phyloP scores from a whole-genome alignment of 1,140 invertebrate genomes.

The Odontomachus brunneus region DNA sequence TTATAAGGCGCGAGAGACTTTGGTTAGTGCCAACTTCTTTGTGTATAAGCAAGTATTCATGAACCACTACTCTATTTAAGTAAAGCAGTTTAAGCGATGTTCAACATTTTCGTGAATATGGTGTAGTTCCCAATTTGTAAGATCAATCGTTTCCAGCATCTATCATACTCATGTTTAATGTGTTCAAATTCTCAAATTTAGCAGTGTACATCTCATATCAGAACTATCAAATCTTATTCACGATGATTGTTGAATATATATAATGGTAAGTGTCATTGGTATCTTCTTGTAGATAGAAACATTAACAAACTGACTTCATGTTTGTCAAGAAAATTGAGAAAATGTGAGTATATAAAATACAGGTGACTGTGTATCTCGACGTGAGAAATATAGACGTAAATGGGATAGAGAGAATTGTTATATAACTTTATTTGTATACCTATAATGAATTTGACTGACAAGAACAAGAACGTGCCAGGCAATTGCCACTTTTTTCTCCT shows the following conservation, averaged over 20 bases:
- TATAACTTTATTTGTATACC: slow-evolving; percentile 32
- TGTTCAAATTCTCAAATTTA: neutral
- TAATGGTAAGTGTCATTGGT: slow-evolving; percentile 35
- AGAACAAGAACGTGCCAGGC: neutral
- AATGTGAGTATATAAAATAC: neutral
- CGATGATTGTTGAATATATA: slow-evolving; percentile 44
- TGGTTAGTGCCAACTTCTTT: slow-evolving; percentile 23
- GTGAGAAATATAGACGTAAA: slow-evolving; percentile 39
- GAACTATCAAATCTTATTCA: slow-evolving; percentile 42
- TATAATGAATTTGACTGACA: neutral
- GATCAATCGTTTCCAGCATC: neutral
- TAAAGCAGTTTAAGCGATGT: neutral
- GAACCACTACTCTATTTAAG: neutral
- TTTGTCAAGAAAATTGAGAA: slow-evolving; percentile 46
- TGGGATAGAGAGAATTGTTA: neutral
- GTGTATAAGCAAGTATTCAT: neutral
- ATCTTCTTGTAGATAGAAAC: slow-evolving; percentile 50
- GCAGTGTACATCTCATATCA: neutral
- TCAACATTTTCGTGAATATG: slow-evolving; percentile 37
- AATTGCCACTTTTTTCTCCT: too few species aligned
- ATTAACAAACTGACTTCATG: slow-evolving; percentile 42
- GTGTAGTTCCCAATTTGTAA: slow-evolving; percentile 21
- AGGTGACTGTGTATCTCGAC: neutral
- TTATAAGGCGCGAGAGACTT: slow-evolving; percentile 30
- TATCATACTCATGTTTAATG: neutral